Percentiles rank a stretch among this genome's conserved stretches.
phyloP scores from a whole-genome alignment of 2,113 vertebrate species.

The Python bivittatus region DNA sequence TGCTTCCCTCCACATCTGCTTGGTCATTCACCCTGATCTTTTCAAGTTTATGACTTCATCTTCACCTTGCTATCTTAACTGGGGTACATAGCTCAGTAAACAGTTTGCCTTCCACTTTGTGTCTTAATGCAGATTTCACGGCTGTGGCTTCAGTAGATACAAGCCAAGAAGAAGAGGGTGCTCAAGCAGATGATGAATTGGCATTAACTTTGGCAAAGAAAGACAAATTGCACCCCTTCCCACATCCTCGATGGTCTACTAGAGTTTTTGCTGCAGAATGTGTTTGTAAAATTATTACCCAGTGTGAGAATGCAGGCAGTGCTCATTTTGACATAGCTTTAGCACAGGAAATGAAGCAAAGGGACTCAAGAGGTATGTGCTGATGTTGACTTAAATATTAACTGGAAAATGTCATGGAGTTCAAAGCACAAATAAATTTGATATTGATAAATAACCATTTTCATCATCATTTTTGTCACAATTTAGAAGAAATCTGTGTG shows the following conservation, averaged over 20 bases:
- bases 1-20: background rate
- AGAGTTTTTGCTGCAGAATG: slow-evolving; percentile 90
- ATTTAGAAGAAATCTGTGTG: background rate
- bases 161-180: slow-evolving; percentile 82
- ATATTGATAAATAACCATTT: slow-evolving; percentile 7
- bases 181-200: slow-evolving; percentile 80
- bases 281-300: slow-evolving; percentile 85
- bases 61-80: background rate
- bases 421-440: slow-evolving; percentile 26
- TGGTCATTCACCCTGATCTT: background rate
- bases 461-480: background rate
- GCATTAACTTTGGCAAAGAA: slow-evolving; percentile 73
- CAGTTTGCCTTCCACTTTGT: background rate
- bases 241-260: slow-evolving; percentile 87
- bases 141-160: slow-evolving; percentile 73
- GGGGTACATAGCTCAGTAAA: background rate
- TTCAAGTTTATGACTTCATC: background rate
- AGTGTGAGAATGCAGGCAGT: slow-evolving; percentile 77
- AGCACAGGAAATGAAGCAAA: slow-evolving; percentile 86
- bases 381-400: slow-evolving; percentile 8
- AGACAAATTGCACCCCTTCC: slow-evolving; percentile 79
- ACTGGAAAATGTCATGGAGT: slow-evolving; percentile 18
- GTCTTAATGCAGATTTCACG: slow-evolving; percentile 71
- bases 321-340: slow-evolving; percentile 87
- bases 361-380: slow-evolving; percentile 81